A percentile compares a stretch with the other conserved stretches of the same genome.
Evolutionary conservation across 1,140 invertebrate genomes (phyloP).

Genomic region (Saccostrea cuccullata): DNA sequence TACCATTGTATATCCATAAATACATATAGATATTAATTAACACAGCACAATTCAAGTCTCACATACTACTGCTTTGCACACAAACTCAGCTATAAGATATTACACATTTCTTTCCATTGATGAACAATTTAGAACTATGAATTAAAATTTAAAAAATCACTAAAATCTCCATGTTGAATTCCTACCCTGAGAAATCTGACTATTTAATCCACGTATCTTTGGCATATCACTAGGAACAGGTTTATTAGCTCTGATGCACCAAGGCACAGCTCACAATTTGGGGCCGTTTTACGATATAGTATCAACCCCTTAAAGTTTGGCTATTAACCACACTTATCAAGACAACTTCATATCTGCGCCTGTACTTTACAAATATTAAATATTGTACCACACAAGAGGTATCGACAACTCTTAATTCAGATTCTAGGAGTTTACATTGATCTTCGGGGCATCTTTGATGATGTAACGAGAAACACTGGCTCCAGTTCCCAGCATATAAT

Average conservation of each 20-base stretch:
- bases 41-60: not conserved
- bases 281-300: not conserved
- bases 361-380: conserved; percentile 21
- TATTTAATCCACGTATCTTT: not conserved
- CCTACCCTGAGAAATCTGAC: not conserved
- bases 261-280: not conserved
- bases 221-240: not conserved
- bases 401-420: conserved; percentile 2
- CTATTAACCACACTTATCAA: not conserved
- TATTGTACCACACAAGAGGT: conserved; percentile 20
- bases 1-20: not conserved
- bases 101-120: no score
- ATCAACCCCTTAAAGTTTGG: not conserved
- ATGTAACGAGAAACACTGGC: conserved; percentile 18
- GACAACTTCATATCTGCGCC: not conserved
- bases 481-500: not conserved
- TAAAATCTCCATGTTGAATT: not conserved
- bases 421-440: conserved; percentile 17
- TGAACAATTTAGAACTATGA: no score
- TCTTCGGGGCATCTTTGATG: not conserved
- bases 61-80: not conserved
- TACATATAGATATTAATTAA: not conserved
- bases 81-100: no score
- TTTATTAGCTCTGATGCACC: not conserved
- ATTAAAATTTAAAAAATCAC: not conserved